phyloP scores from a whole-genome alignment of 2,113 vertebrate genomes.

The Microtus pennsylvanicus region DNA sequence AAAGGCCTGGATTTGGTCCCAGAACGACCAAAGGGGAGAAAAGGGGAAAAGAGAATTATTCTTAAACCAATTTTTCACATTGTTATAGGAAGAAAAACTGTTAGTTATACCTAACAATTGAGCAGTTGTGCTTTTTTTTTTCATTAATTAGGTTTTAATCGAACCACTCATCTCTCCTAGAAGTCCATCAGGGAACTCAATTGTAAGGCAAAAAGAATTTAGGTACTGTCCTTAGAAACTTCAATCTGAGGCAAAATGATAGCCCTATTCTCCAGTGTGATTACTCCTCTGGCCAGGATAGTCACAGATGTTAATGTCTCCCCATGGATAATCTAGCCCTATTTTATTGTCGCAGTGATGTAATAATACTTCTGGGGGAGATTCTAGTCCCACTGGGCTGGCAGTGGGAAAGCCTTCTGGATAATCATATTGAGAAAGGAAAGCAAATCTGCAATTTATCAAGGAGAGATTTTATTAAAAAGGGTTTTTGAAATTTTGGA shows the following conservation, averaged over 20 bases:
- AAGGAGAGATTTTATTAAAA: conserved; percentile 2
- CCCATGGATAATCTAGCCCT: not conserved
- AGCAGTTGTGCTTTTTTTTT: not conserved
- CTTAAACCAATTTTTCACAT: not conserved
- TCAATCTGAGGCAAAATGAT: not conserved
- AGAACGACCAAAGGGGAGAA: not conserved
- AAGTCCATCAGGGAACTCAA: not conserved
- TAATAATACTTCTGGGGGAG: not conserved
- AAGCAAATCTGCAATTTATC: not conserved
- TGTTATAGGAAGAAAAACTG: not conserved
- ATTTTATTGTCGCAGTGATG: not conserved
- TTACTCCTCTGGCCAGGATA: not conserved
- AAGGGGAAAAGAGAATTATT: not conserved
- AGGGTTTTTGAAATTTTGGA: not conserved
- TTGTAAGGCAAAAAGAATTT: not conserved
- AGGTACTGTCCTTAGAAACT: not conserved
- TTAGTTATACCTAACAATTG: conserved; percentile 25
- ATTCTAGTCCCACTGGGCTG: not conserved
- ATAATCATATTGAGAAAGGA: not conserved
- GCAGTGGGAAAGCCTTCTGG: not conserved
- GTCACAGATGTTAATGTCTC: not conserved
- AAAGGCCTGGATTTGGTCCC: not conserved
- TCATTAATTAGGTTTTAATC: not conserved
- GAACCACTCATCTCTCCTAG: not conserved
- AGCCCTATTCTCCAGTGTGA: not conserved